These are phyloP conservation scores for Limnothrissa miodon DNA, from an alignment of 2,113 vertebrate genomes.

Conservation along the genomic window DNA sequence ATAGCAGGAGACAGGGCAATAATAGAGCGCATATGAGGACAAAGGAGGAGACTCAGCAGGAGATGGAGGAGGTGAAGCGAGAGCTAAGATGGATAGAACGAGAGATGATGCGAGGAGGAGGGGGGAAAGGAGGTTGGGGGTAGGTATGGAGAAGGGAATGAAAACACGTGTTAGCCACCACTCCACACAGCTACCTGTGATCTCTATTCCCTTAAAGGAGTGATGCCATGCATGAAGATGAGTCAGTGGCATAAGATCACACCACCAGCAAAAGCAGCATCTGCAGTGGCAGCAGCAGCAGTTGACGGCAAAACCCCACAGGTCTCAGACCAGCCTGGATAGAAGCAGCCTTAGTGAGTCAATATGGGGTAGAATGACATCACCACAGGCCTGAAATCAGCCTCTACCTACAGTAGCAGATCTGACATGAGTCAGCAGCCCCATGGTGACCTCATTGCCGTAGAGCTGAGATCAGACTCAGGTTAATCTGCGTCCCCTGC, in stretches of 20 bases:
- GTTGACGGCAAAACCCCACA: not conserved
- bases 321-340: not conserved
- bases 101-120: constrained; percentile 49
- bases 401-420: not conserved
- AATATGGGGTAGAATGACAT: constrained; percentile 29
- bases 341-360: constrained; percentile 53
- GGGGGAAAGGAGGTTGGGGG: not conserved
- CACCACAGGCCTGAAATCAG: not conserved
- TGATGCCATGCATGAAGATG: not conserved
- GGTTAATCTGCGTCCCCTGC: constrained; percentile 39
- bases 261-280: not conserved
- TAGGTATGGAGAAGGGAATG: not conserved
- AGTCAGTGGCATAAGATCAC: constrained; percentile 7
- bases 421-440: constrained; percentile 60
- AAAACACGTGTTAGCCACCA: not conserved
- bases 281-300: not conserved
- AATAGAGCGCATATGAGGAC: not conserved
- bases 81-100: not conserved
- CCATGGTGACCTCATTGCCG: constrained; percentile 49
- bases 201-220: not conserved
- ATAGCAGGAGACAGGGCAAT: not conserved
- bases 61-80: not conserved
- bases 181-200: not conserved
- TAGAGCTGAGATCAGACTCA: constrained; percentile 59
- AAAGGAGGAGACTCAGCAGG: not conserved